Evolutionary conservation across 2,113 vertebrate species (phyloP), one percentile per base, ranked within the genome.

Genomic region (Leucoraja erinaceus): DNA sequence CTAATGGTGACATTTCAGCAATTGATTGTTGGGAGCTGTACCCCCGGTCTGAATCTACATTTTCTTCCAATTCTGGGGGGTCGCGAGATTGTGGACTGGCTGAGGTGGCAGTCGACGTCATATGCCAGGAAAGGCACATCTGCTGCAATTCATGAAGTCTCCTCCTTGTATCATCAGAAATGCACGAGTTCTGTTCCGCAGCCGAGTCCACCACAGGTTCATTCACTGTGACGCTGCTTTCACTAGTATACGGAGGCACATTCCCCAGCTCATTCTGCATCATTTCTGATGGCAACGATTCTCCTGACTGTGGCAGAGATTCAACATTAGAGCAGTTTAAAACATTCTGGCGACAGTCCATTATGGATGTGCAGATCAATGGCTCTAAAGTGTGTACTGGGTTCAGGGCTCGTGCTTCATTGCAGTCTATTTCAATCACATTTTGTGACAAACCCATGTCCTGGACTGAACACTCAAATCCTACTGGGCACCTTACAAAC

Each of bases 1-100:
- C 31, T 47, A 18, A 47, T 22, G 31, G 25, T 22, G 31, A n/a
- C 25, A 70, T 33, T 70, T 90, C 88, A 66, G 97, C 96, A 0
- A 95, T 96, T 7, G 97, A 97, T 75, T 95, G 95, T 68, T 96
- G 96, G 74, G 98, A 99, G 94, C 96, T 97, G 90, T 98, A 99
- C 76, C 98, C 98, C 93, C 98, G 98, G 95, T 99, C 98, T 0
- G 98, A 98, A 61, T 97, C 97, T 93, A 96, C 61, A 91, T 25
- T 28, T 38, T 91, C 90, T 70, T 70, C 88, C 72, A 54, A 70
- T 16, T 22, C 88, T 10, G 28, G 47, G 6, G 14, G 33, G 28
- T 1, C 5, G 33, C 28, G 16, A 72, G 68, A 72, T 54, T 70
- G 90, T 72, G 68, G 66, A 72, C 33, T 79, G 93, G 77, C 92